phyloP scores from a whole-genome alignment of 2,888 invertebrate genomes.

The Nipponacmea schrenckii region DNA sequence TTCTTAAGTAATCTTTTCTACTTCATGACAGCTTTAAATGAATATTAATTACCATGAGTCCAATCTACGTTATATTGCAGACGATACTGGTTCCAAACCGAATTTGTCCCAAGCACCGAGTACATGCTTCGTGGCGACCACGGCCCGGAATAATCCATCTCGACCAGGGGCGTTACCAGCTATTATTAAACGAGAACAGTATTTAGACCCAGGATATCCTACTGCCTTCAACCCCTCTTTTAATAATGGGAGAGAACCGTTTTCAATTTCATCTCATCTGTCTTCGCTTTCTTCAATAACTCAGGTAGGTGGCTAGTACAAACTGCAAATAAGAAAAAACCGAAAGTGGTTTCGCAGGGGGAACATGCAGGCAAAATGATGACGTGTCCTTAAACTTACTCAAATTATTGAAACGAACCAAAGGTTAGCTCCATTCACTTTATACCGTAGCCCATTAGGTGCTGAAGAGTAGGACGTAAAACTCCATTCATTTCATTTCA shows the following conservation, averaged over 20 bases:
- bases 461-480: too few relatives aligned
- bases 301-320: not conserved
- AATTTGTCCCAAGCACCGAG: constrained; percentile 55
- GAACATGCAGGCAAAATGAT: too few relatives aligned
- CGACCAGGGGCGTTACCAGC: constrained; percentile 22
- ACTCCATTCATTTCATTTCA: too few relatives aligned
- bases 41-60: too few relatives aligned
- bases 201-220: constrained; percentile 15
- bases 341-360: too few relatives aligned
- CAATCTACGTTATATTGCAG: constrained; percentile 30
- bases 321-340: too few relatives aligned
- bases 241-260: constrained; percentile 19
- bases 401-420: too few relatives aligned
- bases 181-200: constrained; percentile 33
- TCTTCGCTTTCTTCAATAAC: constrained; percentile 22
- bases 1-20: too few relatives aligned
- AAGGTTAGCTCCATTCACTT: too few relatives aligned
- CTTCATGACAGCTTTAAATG: too few relatives aligned
- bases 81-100: constrained; percentile 51
- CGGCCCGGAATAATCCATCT: constrained; percentile 33
- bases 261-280: constrained; percentile 30
- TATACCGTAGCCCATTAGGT: too few relatives aligned
- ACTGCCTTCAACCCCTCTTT: constrained; percentile 18
- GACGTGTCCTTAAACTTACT: too few relatives aligned
- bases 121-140: constrained; percentile 59